Percentiles rank a stretch among this genome's conserved stretches.
Conservation (phyloP, 1,140 invertebrate genomes). For the Pissodes strobi region DNA sequence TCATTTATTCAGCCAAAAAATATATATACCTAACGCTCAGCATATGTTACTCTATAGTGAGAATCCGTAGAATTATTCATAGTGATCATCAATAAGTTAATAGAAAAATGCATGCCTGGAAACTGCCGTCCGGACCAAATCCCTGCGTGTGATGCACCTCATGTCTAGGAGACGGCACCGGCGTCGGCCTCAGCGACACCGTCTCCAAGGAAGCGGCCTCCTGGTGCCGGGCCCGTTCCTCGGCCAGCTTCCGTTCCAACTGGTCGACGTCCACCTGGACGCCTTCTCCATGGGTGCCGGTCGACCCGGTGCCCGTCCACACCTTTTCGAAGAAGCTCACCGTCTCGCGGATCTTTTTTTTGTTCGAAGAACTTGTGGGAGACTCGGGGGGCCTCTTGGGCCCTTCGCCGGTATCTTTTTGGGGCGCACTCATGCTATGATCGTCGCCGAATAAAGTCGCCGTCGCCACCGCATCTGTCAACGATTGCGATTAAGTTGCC, state of each 20-base stretch:
- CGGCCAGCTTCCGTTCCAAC: conserved; percentile 62
- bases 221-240: conserved; percentile 61
- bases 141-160: conserved; percentile 47
- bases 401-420: conserved; percentile 36
- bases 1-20: no score
- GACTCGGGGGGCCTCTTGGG: conserved; percentile 42
- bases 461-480: conserved; percentile 36
- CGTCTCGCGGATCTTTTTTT: conserved; percentile 67
- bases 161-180: conserved; percentile 56
- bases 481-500: conserved; percentile 15
- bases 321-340: conserved; percentile 79
- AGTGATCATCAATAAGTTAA: no score
- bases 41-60: no score
- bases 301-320: conserved; percentile 62
- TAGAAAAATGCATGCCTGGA: conserved; percentile 40
- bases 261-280: conserved; percentile 63
- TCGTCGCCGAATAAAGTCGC: background rate
- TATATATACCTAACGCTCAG: no score
- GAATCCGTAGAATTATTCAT: no score
- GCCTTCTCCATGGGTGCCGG: conserved; percentile 59
- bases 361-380: conserved; percentile 36
- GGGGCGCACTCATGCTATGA: conserved; percentile 38
- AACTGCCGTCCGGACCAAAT: conserved; percentile 40
- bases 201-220: conserved; percentile 60
- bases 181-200: conserved; percentile 63